These are phyloP conservation scores for Bruchidius siliquastri DNA, from an alignment of 2,888 invertebrate species.

Conservation along the genomic window DNA sequence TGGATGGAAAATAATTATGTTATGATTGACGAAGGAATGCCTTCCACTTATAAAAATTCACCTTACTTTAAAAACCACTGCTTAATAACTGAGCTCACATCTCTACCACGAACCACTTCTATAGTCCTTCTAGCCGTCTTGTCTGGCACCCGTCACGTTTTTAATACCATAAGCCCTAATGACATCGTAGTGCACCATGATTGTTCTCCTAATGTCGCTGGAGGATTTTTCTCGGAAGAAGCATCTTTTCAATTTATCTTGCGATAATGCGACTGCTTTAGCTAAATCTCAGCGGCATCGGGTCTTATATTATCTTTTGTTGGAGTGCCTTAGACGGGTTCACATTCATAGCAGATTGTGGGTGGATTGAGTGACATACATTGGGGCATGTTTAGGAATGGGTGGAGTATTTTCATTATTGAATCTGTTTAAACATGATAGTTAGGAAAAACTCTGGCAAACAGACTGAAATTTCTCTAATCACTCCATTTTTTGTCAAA, in stretches of 20 bases:
- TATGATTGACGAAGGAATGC: too few relatives aligned
- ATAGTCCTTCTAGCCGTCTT: neutral
- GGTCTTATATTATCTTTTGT: neutral
- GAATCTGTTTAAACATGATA: too few relatives aligned
- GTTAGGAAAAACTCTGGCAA: too few relatives aligned
- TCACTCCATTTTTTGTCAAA: too few relatives aligned
- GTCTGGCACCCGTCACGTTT: neutral
- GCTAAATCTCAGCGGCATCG: neutral
- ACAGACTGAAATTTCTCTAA: too few relatives aligned
- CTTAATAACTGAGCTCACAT: neutral
- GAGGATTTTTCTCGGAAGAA: neutral
- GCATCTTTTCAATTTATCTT: neutral
- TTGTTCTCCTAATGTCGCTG: neutral
- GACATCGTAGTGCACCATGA: neutral
- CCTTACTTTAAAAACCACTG: too few relatives aligned
- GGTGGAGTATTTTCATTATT: too few relatives aligned
- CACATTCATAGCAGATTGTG: neutral
- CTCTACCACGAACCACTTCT: neutral
- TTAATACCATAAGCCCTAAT: neutral
- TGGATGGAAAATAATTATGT: too few relatives aligned
- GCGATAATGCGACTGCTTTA: neutral
- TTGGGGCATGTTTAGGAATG: too few relatives aligned
- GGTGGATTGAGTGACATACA: neutral
- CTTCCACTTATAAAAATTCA: too few relatives aligned
- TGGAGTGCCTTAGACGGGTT: neutral